A percentile compares a stretch with the other conserved stretches of the same genome.
Conservation (phyloP, 2,888 invertebrate genomes). For the Colletes collaris region DNA sequence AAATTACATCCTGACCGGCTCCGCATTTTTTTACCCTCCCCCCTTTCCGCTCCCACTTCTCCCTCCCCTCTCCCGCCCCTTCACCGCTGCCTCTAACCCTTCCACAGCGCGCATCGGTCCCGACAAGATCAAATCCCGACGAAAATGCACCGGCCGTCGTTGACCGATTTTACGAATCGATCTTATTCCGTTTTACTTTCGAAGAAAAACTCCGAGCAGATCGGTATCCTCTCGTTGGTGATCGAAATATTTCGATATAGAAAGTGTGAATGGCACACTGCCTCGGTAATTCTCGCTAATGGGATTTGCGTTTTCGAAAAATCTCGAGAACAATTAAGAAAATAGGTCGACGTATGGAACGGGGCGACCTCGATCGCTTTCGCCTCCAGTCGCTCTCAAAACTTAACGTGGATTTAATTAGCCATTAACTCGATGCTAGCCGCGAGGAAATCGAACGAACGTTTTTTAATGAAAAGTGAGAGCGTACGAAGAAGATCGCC, state of each 20-base stretch:
- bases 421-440: background rate
- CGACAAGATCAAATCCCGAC: slow-evolving; percentile 12
- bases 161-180: background rate
- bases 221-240: no score
- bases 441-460: background rate
- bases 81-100: background rate
- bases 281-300: no score
- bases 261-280: no score
- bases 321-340: background rate
- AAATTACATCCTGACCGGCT: slow-evolving; percentile 61
- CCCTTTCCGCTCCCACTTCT: background rate
- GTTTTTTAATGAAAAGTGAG: slow-evolving; percentile 6
- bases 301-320: background rate
- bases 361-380: slow-evolving; percentile 13
- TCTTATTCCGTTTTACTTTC: background rate
- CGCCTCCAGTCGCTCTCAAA: slow-evolving; percentile 17
- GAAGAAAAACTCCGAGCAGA: background rate
- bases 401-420: slow-evolving; percentile 15
- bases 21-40: slow-evolving; percentile 29
- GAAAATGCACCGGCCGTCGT: background rate
- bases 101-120: background rate
- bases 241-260: no score
- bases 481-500: background rate
- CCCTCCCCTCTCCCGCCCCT: background rate
- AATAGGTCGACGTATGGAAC: slow-evolving; percentile 15